Evolutionary conservation across 2,888 invertebrate genomes (phyloP).

Genomic region (Pammene aurita): DNA sequence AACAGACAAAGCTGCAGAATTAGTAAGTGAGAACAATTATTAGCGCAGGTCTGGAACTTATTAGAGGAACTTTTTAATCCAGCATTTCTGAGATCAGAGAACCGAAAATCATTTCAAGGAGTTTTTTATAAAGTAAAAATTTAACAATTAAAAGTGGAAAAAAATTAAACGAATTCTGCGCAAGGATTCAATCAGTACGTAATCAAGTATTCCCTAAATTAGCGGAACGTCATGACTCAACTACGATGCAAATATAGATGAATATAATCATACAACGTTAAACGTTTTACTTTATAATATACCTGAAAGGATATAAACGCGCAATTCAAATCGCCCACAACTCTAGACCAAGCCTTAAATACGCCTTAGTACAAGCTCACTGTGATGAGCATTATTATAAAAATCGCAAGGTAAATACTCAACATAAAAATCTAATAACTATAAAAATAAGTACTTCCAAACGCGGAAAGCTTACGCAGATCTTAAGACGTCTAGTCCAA

Average conservation of each 20-base stretch:
- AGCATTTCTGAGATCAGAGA: constrained; percentile 7
- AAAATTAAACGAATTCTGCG: constrained; percentile 19
- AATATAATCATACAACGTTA: background rate
- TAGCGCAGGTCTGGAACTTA: background rate
- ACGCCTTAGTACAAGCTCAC: constrained; percentile 1
- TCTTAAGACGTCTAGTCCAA: background rate
- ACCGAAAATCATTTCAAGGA: constrained; percentile 16
- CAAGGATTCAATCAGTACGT: background rate
- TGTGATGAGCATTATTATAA: constrained; percentile 16
- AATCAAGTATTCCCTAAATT: constrained; percentile 10
- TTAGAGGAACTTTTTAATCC: background rate
- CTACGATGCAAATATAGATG: constrained; percentile 9
- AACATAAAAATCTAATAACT: background rate
- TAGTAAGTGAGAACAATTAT: constrained; percentile 1
- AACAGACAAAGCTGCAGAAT: constrained; percentile 4
- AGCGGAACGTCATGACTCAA: background rate
- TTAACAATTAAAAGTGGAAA: constrained; percentile 3
- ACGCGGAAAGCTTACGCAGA: background rate
- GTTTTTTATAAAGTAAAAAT: no score
- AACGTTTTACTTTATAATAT: constrained; percentile 9
- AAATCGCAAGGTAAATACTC: background rate
- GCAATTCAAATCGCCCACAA: constrained; percentile 1
- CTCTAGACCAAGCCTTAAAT: constrained; percentile 6
- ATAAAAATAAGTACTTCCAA: no score
- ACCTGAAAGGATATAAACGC: background rate